These are phyloP conservation scores for Corapipo altera DNA, from an alignment of 2,113 vertebrate genomes.

Conservation along the genomic window DNA sequence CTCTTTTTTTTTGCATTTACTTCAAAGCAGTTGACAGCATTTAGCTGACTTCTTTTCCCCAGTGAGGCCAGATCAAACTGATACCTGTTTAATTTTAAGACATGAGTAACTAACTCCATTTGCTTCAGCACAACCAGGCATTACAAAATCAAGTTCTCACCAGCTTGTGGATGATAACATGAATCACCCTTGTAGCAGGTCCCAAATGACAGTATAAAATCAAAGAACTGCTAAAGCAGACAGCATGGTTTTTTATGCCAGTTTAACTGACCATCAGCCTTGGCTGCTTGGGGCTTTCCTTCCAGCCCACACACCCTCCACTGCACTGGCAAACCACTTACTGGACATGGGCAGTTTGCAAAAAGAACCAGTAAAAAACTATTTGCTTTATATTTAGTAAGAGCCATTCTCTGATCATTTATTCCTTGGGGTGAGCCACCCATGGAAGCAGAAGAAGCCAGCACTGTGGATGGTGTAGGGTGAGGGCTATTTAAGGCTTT, in stretches of 20 bases:
- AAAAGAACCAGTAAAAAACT: neutral
- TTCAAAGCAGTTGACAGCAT: neutral
- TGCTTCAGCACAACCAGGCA: neutral
- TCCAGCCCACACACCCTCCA: rapidly evolving
- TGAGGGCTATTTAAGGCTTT: neutral
- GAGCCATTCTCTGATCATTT: neutral
- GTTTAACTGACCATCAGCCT: neutral
- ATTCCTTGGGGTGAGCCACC: neutral
- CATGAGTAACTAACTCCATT: neutral
- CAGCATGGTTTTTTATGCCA: rapidly evolving
- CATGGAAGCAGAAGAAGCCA: neutral
- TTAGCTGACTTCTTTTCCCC: neutral
- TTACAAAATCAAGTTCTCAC: neutral
- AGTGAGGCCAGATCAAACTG: neutral
- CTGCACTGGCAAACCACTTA: neutral
- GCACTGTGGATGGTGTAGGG: neutral
- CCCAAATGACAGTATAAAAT: neutral
- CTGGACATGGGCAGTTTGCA: neutral
- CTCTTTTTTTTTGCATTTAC: neutral
- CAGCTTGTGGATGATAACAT: rapidly evolving
- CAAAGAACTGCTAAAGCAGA: neutral
- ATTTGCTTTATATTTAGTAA: neutral
- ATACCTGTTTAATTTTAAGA: neutral
- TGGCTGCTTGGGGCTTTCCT: neutral
- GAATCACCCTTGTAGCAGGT: neutral